Evolutionary conservation across 2,113 vertebrate genomes (phyloP).

Genomic region (Poecile atricapillus): DNA sequence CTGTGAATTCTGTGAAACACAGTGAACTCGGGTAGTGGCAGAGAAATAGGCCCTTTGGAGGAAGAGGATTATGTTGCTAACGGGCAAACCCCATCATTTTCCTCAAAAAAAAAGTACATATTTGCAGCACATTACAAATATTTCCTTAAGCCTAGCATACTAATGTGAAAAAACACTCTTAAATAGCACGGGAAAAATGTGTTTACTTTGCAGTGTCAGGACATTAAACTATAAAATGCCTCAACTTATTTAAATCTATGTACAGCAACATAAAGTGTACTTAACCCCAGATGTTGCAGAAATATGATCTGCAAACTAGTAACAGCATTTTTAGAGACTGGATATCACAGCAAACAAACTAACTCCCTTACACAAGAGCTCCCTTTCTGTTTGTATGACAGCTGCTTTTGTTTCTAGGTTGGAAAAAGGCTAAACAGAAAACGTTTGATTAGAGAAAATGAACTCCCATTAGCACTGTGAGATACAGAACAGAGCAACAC

Average conservation of each 20-base stretch:
- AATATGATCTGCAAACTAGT: neutral
- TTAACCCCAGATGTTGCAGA: neutral
- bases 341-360: neutral
- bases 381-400: neutral
- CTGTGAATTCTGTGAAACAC: neutral
- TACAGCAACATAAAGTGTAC: neutral
- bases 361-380: neutral
- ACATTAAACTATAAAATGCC: neutral
- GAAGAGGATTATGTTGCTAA: neutral
- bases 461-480: neutral
- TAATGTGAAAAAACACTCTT: neutral
- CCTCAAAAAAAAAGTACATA: neutral
- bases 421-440: neutral
- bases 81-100: neutral
- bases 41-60: neutral
- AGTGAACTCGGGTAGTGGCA: neutral
- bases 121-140: neutral
- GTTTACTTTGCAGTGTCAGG: neutral
- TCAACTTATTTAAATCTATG: neutral
- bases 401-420: neutral
- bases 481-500: neutral
- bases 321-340: neutral
- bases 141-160: neutral
- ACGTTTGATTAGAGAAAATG: neutral
- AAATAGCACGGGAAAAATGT: neutral